Percentiles rank a stretch among this genome's conserved stretches.
These are phyloP conservation scores for Sipha maydis DNA, from an alignment of 2,888 invertebrate species.

Conservation along the genomic window DNA sequence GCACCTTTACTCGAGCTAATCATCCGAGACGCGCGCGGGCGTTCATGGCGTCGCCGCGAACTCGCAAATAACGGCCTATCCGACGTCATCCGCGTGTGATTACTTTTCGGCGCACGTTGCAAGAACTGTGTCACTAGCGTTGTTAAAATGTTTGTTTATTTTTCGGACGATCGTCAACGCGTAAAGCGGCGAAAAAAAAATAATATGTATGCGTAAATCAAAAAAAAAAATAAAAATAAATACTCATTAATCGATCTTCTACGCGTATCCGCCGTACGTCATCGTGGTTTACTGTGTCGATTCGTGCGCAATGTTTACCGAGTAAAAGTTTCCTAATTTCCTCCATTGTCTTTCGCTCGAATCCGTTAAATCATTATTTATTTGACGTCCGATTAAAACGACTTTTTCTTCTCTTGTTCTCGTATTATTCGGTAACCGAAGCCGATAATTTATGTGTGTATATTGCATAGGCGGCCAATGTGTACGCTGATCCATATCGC, in stretches of 20 bases:
- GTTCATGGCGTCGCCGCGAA: no score
- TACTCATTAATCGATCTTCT: constrained; percentile 15
- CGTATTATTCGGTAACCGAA: background rate
- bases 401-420: background rate
- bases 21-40: constrained; percentile 19
- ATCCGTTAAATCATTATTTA: background rate
- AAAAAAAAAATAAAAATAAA: background rate
- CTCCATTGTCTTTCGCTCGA: background rate
- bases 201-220: no score
- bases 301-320: background rate
- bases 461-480: no score
- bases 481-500: background rate
- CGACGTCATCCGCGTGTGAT: constrained; percentile 41
- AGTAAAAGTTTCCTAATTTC: constrained; percentile 14
- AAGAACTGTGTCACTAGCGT: constrained; percentile 46
- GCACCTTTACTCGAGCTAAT: constrained; percentile 18
- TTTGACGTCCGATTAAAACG: constrained; percentile 5
- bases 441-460: no score
- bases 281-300: background rate
- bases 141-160: constrained; percentile 30
- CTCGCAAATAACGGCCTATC: constrained; percentile 27
- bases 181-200: background rate
- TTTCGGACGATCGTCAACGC: background rate
- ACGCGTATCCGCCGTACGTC: constrained; percentile 3
- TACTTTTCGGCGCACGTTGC: background rate